These are phyloP conservation scores for Heterodera carotae DNA, from an alignment of 1,140 invertebrate genomes.

Conservation along the genomic window DNA sequence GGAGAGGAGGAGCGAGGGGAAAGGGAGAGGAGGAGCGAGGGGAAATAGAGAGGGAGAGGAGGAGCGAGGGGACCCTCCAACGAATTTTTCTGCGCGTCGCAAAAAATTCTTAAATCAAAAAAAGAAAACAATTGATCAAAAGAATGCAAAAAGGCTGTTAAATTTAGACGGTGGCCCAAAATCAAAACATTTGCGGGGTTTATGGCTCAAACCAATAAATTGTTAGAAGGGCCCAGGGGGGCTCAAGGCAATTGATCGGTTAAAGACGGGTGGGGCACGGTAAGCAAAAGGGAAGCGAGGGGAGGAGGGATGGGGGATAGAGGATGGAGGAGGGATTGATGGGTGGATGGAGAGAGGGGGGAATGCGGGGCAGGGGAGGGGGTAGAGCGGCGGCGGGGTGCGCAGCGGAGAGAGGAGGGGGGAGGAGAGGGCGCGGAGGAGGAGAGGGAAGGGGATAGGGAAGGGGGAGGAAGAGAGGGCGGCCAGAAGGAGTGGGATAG, in stretches of 20 bases:
- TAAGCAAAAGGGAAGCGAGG: background rate
- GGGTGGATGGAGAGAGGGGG: background rate
- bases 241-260: background rate
- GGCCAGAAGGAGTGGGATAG: background rate
- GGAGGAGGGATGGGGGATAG: background rate
- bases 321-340: background rate
- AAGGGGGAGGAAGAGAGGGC: background rate
- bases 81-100: too few relatives aligned
- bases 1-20: too few relatives aligned
- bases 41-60: constrained; percentile 1
- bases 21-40: too few relatives aligned
- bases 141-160: background rate
- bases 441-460: too few relatives aligned
- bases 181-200: background rate
- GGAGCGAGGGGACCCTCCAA: background rate
- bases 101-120: too few relatives aligned
- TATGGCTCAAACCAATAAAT: too few relatives aligned
- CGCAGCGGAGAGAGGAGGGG: background rate
- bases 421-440: too few relatives aligned
- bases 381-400: background rate
- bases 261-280: background rate
- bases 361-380: background rate
- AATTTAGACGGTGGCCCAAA: too few relatives aligned
- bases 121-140: too few relatives aligned
- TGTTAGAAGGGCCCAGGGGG: too few relatives aligned